Evolutionary conservation across 2,113 vertebrate species (phyloP), one percentile per base, ranked within the genome.

Genomic region (Bubalus kerabau): DNA sequence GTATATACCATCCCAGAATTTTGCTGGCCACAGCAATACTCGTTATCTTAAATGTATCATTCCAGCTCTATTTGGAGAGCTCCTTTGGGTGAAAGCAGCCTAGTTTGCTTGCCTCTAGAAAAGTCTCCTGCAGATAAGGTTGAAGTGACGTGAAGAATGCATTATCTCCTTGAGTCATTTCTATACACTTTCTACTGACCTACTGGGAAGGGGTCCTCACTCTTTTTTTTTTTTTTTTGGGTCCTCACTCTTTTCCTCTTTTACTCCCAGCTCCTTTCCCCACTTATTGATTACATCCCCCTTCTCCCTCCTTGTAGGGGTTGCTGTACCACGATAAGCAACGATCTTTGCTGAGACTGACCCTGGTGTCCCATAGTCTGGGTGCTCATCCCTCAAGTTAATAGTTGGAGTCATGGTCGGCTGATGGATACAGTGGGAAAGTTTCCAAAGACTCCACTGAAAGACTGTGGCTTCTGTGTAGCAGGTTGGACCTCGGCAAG

Each of bases 271-370:
- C 21, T 16, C 26, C 36, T 67, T 30, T 7, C 1, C 30, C 50
- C 64, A 40, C 15, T 17, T 8, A 17, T 74, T 67, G 30, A 76
- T 26, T 17, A 14, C 28, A 19, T 13, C 10, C 23, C 3, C 2
- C 28, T 36, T 32, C 5, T 7, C 12, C 21, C 12, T 71, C 78
- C 78, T 81, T 62, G n/a, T 30, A 26, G 24, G 4, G 11, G 54
- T 23, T 84, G 23, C 9, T 4, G 2, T 4, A 10, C 14, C 26
- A 8, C 3, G 7, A 12, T n/a, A 54, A 74, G 19, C 24, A n/a
- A 15, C 0, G 5, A 5, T 24, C 5, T 24, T 16, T n/a, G 2
- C 46, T 83, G 36, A 28, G 36, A 24, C 36, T 1, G 30, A 28
- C 26, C 30, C 40, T 36, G n/a, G 23, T 3, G 1, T 59, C 60